phyloP scores from a whole-genome alignment of 2,888 invertebrate genomes.

The Trichogramma dendrolimi region DNA sequence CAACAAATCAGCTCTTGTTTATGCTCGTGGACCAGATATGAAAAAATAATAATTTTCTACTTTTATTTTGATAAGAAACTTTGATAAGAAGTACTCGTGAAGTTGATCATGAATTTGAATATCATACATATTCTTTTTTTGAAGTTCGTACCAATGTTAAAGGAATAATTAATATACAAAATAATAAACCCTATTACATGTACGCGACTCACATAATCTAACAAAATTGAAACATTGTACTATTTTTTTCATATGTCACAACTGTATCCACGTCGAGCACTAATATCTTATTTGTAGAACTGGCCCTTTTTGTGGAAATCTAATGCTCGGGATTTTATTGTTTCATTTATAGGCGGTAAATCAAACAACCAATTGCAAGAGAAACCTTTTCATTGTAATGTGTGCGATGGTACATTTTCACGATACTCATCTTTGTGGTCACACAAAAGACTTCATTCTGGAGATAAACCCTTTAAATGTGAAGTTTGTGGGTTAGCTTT shows the following conservation, averaged over 20 bases:
- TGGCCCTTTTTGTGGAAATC: conserved; percentile 49
- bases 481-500: conserved; percentile 83
- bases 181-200: conserved; percentile 21
- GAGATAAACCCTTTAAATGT: conserved; percentile 81
- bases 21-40: conserved; percentile 20
- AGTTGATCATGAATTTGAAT: too few species aligned
- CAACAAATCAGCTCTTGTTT: conserved; percentile 26
- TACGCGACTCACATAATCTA: conserved; percentile 23
- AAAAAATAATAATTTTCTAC: conserved; percentile 22
- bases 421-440: conserved; percentile 86
- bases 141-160: too few species aligned
- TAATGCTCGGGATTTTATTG: conserved; percentile 38
- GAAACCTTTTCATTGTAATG: conserved; percentile 84
- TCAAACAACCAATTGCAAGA: conserved; percentile 57
- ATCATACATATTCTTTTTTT: too few species aligned
- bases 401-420: conserved; percentile 76
- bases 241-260: conserved; percentile 30
- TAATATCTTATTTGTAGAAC: conserved; percentile 46
- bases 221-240: conserved; percentile 14
- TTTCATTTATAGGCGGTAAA: conserved; percentile 50
- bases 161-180: not conserved
- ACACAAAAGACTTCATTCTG: conserved; percentile 81
- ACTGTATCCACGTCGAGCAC: conserved; percentile 33
- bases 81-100: too few species aligned
- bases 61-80: not conserved